Conservation (phyloP, 2,113 vertebrate genomes). For the Phylloscopus whistleri region DNA sequence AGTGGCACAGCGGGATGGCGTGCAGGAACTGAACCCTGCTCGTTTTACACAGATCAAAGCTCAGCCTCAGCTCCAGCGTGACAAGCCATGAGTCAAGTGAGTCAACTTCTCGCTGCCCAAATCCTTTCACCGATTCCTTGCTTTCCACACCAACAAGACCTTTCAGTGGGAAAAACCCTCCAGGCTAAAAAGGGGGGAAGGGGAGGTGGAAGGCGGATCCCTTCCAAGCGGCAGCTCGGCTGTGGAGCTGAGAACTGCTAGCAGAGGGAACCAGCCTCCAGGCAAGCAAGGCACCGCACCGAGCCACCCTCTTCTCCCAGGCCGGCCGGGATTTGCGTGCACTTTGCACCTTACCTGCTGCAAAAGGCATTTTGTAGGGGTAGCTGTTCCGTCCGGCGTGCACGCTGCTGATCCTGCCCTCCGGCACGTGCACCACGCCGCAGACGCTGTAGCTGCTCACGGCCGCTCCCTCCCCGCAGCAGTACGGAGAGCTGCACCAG, state of each 20-base stretch:
- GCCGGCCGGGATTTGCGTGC: rapidly evolving
- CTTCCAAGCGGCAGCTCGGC: not conserved
- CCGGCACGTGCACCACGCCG: conserved; percentile 78
- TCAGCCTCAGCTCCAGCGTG: not conserved
- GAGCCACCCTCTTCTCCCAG: not conserved
- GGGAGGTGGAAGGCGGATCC: not conserved
- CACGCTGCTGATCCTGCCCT: conserved; percentile 78
- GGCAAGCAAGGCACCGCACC: not conserved
- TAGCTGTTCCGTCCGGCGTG: conserved; percentile 78
- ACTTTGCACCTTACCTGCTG: conserved; percentile 80
- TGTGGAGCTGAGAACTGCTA: not conserved
- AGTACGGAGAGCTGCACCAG: conserved; percentile 86
- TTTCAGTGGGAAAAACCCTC: not conserved
- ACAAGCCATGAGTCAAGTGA: not conserved
- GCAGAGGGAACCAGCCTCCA: not conserved
- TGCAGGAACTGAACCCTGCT: not conserved
- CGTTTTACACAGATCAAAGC: not conserved
- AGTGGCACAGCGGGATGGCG: rapidly evolving
- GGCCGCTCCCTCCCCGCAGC: conserved; percentile 83
- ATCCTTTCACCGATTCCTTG: not conserved
- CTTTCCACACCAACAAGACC: not conserved
- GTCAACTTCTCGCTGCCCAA: not conserved
- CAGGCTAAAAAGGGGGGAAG: not conserved
- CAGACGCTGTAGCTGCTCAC: conserved; percentile 82
- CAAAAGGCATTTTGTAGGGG: conserved; percentile 84